These are phyloP conservation scores for Chromobotia macracanthus DNA, from an alignment of 2,797 vertebrate genomes.

Conservation along the genomic window DNA sequence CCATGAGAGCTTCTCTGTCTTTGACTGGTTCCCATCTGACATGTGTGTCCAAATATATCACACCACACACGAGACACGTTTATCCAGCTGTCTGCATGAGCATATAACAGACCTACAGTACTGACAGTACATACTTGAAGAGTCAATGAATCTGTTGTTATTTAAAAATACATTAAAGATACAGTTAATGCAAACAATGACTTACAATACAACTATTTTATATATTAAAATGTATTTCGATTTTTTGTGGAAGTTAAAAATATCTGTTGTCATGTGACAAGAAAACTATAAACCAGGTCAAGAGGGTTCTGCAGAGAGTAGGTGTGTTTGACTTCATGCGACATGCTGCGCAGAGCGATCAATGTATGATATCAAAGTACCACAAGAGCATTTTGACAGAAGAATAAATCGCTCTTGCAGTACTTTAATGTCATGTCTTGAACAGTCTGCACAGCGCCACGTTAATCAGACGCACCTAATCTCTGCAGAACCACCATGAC, in stretches of 20 bases:
- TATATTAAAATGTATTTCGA: background rate
- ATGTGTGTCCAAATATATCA: constrained; percentile 5
- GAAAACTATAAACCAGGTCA: background rate
- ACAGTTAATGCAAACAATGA: background rate
- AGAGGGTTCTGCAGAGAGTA: too few species aligned
- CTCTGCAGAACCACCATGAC: too few species aligned
- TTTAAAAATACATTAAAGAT: background rate
- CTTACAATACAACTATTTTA: background rate
- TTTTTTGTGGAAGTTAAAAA: background rate
- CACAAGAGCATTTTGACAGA: too few species aligned
- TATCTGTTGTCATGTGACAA: background rate
- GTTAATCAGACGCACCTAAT: too few species aligned
- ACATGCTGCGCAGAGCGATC: too few species aligned
- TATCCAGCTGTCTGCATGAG: background rate
- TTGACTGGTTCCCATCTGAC: background rate
- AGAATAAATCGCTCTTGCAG: too few species aligned
- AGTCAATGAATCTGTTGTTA: background rate
- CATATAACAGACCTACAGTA: background rate
- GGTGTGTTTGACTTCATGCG: too few species aligned
- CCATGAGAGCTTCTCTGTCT: background rate
- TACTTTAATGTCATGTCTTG: too few species aligned
- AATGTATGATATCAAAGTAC: too few species aligned
- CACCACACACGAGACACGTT: background rate
- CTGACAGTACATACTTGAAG: background rate
- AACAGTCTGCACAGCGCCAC: too few species aligned